Evolutionary conservation across 2,888 invertebrate species (phyloP), one percentile per base, ranked within the genome.

Genomic region (Gnatocerus cornutus): DNA sequence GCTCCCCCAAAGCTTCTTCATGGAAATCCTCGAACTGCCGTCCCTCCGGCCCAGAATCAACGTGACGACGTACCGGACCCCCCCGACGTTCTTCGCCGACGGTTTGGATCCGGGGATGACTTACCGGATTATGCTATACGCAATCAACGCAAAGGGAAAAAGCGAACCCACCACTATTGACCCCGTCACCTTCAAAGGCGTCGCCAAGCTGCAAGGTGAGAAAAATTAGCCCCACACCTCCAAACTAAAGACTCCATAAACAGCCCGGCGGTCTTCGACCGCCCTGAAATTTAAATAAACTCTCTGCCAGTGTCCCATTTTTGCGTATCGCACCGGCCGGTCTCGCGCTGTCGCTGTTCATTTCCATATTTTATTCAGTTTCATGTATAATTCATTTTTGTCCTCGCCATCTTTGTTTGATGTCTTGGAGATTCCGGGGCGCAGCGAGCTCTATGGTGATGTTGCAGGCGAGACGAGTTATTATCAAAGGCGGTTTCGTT

Each of bases 111-210:
- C 92, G 3, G 93, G 93, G 29, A 90, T 89, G 74, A 93, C 90
- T 83, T 95, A 92, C 87, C 89, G 93, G 77, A 92, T 95, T 78
- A 92, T 93, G 81, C 86, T 96, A 75, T 95, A 93, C 81, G 94
- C 96, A 2, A 90, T 93, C 79, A 96, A 96, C 85, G 93, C 93
- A 56, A 96, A 96, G 82, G 96, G 96, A 50, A 87, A 92, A 68
- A 95, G 95, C 78, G 95, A 95, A 76, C 92, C 95, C 30, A 89
- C 92, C 61, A 89, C 93, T 65, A 91, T 95, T 71, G 95, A 95
- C 82, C 93, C 94, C 41, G 93, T 95, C 77, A 93, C 93, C 7
- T 89, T 95, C 81, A 93, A 93, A 81, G 95, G 95, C 75, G 94
- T 93, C 78, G 94, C 95, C 65, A 95, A 95, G 85, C 92, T 90